Base-by-base conservation (phyloP, 2,797 vertebrate genomes). In the Cercopithecus neglectus region DNA sequence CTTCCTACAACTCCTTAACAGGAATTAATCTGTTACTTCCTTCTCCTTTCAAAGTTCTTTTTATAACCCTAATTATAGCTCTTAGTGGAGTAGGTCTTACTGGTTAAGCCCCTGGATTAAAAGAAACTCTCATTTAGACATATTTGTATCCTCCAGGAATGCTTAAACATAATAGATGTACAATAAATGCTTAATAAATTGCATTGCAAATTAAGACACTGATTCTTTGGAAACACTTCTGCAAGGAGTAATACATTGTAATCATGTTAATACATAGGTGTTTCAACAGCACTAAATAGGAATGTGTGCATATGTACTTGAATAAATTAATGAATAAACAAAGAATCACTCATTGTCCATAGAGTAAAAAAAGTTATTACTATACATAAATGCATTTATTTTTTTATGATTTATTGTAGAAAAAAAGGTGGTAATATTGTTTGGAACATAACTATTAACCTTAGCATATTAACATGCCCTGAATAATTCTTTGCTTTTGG, bases 181-280 rank as follows among this genome's bases (percentile, higher is more conserved):
- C 39, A 79, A 28, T 91, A 94, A 96, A 41, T 79, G 12, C 30
- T 90, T 83, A 79, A 41, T 57, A 91, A 97, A 76, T 80, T 93
- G 2, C 72, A 55, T 83, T 87, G 9, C 26, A 91, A 91, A 95
- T 89, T 86, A 96, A 94, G 67, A 75, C 1, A 22, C 1, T 75
- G 16, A 5, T 94, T 70, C 26, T 91, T 53, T 44, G 5, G 30
- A 92, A 97, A 92, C 57, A 79, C 2, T 90, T 95, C 22, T 80
- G 9, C 19, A 93, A 94, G 88, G 26, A 90, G 7, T 44, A 89
- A 53, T 76, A 85, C 8, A 57, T 57, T 86, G 19, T 83, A 89
- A 82, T 91, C n/a, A 92, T 28, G 91, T 70, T 14, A 50, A 75
- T 94, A 89, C 2, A 86, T 44, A 61, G 70, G 59, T 50, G 19